Percentiles rank a stretch among this genome's conserved stretches.
These are phyloP conservation scores for Sitophilus oryzae DNA, from an alignment of 1,140 invertebrate species.

Conservation along the genomic window DNA sequence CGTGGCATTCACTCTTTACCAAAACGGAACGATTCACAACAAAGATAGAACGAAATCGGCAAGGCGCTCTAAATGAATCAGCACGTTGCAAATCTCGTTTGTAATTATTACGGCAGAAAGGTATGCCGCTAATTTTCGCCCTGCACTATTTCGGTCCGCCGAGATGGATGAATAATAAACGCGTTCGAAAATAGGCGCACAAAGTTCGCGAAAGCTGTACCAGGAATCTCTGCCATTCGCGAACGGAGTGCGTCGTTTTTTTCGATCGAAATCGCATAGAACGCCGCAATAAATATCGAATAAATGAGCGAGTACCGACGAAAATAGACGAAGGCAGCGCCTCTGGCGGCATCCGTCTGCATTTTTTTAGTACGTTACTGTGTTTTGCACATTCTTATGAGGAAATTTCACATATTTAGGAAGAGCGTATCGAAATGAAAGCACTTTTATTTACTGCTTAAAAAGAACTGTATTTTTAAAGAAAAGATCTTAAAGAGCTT, in stretches of 20 bases:
- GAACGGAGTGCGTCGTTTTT: constrained; percentile 13
- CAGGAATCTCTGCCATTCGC: constrained; percentile 21
- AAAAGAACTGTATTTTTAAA: too few relatives aligned
- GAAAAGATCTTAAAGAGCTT: too few relatives aligned
- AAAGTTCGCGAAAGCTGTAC: constrained; percentile 22
- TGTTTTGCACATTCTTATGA: too few relatives aligned
- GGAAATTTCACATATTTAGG: too few relatives aligned
- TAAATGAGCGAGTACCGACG: constrained; percentile 10
- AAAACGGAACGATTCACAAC: not conserved
- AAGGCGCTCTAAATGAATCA: constrained; percentile 2
- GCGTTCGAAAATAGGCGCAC: constrained; percentile 19
- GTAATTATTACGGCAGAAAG: constrained; percentile 21
- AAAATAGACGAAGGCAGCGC: constrained; percentile 12
- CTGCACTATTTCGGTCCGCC: constrained; percentile 22
- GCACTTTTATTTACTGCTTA: too few relatives aligned
- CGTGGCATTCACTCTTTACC: too few relatives aligned
- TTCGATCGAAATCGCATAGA: constrained; percentile 24
- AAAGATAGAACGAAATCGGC: not conserved
- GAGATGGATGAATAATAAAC: constrained; percentile 26
- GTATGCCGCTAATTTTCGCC: constrained; percentile 18
- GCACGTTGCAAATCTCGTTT: constrained; percentile 15
- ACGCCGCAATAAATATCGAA: constrained; percentile 22
- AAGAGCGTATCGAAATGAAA: too few relatives aligned
- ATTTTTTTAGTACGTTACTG: too few relatives aligned
- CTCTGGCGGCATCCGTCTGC: constrained; percentile 22